Conservation (phyloP, 2,113 vertebrate genomes). For the Syngnathus floridae region DNA sequence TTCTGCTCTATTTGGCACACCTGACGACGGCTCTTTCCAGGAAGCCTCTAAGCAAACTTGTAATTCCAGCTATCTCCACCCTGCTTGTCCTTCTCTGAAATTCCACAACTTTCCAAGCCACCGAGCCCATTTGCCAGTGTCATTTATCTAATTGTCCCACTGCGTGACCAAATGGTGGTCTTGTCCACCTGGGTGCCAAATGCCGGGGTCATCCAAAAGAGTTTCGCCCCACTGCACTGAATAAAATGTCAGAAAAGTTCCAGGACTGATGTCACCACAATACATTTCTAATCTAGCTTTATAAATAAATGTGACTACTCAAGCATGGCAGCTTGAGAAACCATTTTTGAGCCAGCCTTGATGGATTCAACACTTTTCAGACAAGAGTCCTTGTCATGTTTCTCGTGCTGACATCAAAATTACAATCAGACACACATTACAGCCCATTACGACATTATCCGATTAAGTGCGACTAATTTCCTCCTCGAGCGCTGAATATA, state of each 20-base stretch:
- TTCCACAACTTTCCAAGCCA: conserved; percentile 34
- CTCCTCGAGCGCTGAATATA: background rate
- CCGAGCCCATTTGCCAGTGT: conserved; percentile 31
- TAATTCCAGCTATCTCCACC: conserved; percentile 14
- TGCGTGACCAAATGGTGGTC: conserved; percentile 10
- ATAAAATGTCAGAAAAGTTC: background rate
- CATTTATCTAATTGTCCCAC: conserved; percentile 50
- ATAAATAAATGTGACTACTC: too few species aligned
- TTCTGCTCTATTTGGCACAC: conserved; percentile 33
- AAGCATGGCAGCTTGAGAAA: background rate
- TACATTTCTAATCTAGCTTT: background rate
- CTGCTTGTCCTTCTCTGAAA: conserved; percentile 18
- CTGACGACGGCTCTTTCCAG: conserved; percentile 40
- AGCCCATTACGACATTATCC: background rate
- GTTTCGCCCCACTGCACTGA: conserved; percentile 18
- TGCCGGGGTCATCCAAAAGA: conserved; percentile 24
- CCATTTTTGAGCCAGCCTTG: background rate
- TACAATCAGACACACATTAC: background rate
- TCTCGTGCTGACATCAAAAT: background rate
- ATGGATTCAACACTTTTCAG: background rate
- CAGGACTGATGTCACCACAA: background rate
- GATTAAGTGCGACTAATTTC: background rate
- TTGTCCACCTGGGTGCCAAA: conserved; percentile 34
- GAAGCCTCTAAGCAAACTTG: background rate
- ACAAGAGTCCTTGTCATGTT: background rate